phyloP scores from a whole-genome alignment of 2,888 invertebrate species.

The Campoletis raptor region DNA sequence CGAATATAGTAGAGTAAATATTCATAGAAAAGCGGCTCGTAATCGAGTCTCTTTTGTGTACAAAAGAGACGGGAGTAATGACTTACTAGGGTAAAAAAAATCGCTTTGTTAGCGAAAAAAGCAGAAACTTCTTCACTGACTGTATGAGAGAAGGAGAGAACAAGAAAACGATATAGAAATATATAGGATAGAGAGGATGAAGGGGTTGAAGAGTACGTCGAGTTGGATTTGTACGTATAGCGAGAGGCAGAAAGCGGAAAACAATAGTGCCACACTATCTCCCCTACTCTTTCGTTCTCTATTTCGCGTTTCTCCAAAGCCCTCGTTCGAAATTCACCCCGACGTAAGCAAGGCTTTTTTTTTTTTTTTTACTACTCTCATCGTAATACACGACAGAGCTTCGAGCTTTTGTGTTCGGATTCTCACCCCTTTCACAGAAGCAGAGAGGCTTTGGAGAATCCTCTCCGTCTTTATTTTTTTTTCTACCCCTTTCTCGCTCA shows the following conservation, averaged over 20 bases:
- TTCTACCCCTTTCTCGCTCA: conserved; percentile 6
- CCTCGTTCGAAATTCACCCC: conserved; percentile 48
- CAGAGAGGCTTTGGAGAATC: conserved; percentile 18
- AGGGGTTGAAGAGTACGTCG: conserved; percentile 39
- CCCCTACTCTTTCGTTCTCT: conserved; percentile 35
- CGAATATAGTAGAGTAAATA: not conserved
- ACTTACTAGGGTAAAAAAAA: conserved; percentile 52
- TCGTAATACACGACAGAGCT: conserved; percentile 44
- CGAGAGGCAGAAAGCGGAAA: conserved; percentile 64
- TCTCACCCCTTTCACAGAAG: conserved; percentile 33
- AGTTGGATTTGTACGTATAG: conserved; percentile 46
- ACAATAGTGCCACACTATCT: conserved; percentile 75
- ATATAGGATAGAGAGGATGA: not conserved
- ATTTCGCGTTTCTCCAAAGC: conserved; percentile 11
- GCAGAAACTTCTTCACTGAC: not conserved
- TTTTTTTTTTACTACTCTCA: conserved; percentile 3
- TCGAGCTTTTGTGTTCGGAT: conserved; percentile 57
- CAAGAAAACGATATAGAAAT: conserved; percentile 15
- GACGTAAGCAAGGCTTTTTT: conserved; percentile 17
- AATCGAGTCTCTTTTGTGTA: conserved; percentile 25
- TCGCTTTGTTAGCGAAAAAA: conserved; percentile 63
- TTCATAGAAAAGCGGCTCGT: not conserved
- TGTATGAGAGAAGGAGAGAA: conserved; percentile 16
- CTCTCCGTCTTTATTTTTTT: not conserved
- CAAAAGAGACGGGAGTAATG: conserved; percentile 32